Evolutionary conservation across 1,140 invertebrate genomes (phyloP), one percentile per base, ranked within the genome.

Genomic region (Neoseiulus cucumeris): DNA sequence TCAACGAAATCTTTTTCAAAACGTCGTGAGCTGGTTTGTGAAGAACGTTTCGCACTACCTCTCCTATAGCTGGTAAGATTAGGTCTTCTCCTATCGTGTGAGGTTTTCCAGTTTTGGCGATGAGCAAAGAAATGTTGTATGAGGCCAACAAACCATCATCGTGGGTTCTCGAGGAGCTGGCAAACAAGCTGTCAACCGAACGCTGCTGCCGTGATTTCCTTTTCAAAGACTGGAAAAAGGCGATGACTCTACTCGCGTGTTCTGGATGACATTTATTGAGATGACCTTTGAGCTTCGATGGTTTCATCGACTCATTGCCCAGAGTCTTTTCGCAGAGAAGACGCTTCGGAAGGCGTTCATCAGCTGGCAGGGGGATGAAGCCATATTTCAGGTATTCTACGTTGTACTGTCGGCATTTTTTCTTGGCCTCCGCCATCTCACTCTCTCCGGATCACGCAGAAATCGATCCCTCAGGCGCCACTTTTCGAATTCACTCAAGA

Each of bases 101-200:
- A 42, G 64, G 64, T 44, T 69, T 67, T 7, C 68, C 66, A 12
- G 55, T 65, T 64, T 66, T 64, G 41, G 69, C 69, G 64, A 70
- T 69, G 20, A 68, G 29, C 51, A 68, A 41, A 6, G 64, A 69
- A 22, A 66, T 70, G 42, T 70, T 68, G 66, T 70, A 70, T 30
- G 69, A 66, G 17, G 67, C 69, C 14, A 44, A 64, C 20, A 70
- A 55, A 29, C 55, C 65, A 51, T 70, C 64, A 64, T 59, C 65
- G 42, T 68, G 33, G 4, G 4, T 39, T 39, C 9, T 9, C 33
- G 20, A 20, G 22, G 29, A n/a, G 6, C 44, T 39, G 2, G 55
- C 7, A 20, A 14, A 65, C 29, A 33, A 44, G 14, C 42, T 25
- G 64, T 41, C 29, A 5, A 42, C 28, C 14, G 22, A 25, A 17